These are phyloP conservation scores for Myotis brandtii DNA, from an alignment of 2,113 vertebrate species.

Conservation along the genomic window DNA sequence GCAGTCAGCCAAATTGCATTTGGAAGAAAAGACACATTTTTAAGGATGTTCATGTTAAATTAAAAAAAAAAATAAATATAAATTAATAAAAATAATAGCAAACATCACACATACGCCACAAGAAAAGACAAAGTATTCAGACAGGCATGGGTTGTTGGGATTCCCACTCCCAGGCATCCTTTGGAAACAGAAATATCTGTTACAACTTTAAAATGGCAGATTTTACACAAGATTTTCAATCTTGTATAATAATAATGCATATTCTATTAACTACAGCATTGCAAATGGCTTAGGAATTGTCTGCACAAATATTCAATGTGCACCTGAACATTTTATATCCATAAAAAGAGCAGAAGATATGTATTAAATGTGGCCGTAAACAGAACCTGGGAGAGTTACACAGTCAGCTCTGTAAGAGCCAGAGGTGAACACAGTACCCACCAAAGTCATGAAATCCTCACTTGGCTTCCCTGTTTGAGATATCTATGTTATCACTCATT, in stretches of 20 bases:
- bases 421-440: background rate
- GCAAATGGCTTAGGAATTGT: constrained; percentile 60
- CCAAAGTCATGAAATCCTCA: constrained; percentile 81
- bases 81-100: constrained; percentile 87
- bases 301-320: constrained; percentile 36
- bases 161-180: constrained; percentile 8
- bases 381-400: constrained; percentile 77
- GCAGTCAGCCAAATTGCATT: constrained; percentile 72
- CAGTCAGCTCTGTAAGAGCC: constrained; percentile 54
- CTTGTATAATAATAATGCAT: constrained; percentile 47
- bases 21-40: constrained; percentile 78
- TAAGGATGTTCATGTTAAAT: constrained; percentile 78
- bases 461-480: constrained; percentile 88
- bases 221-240: constrained; percentile 74
- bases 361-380: constrained; percentile 72
- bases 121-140: constrained; percentile 80
- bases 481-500: constrained; percentile 91
- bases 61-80: constrained; percentile 85
- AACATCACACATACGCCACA: constrained; percentile 82
- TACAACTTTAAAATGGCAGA: constrained; percentile 64
- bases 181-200: constrained; percentile 58
- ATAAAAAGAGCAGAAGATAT: constrained; percentile 61
- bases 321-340: constrained; percentile 30
- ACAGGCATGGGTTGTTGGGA: background rate
- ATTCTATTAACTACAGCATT: constrained; percentile 54